Base-by-base conservation (phyloP, 2,113 vertebrate species). In the Athene noctua region DNA sequence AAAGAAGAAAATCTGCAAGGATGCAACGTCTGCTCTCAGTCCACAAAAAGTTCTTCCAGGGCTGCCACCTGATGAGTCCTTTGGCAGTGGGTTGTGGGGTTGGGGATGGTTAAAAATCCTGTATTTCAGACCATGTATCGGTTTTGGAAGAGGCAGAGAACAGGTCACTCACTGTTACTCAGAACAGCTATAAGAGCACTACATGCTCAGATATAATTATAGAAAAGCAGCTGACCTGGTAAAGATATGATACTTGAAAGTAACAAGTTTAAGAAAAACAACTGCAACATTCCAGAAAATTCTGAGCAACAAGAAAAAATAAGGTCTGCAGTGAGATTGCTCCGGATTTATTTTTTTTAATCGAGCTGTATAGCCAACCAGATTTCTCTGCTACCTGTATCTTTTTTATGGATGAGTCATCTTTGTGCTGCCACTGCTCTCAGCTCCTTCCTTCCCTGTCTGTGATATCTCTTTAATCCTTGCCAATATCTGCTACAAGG, bases 91-190 rank as follows among this genome's bases (percentile, higher is more conserved):
- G 19, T 5, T 19, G 18, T 5, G 7, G 22, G 3, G 21, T 4
- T 46, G 44, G 44, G 44, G 44, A 46, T 46, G 44, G 13, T 38
- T 59, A 80, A 81, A 63, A 71, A 68, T 27, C 19, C 25, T 23
- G 3, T n/a, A 7, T 75, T 71, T 67, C 51, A 81, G 44, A 65
- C 8, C 27, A 5, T 12, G 7, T 54, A 4, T 78, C 29, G 11
- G 22, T 12, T 63, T 61, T 55, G 34, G 49, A 58, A 63, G 38
- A 59, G 22, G 19, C 15, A 68, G 54, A 68, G 23, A 27, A 22
- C 9, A 59, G 47, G 26, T 30, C 1, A 0, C 12, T 92, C 18
- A 7, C 2, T 49, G 6, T 82, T 59, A 40, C 16, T 46, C 0
- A 1, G 49, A 27, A 54, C 36, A 63, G 1, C 6, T 30, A 1